phyloP scores from a whole-genome alignment of 2,113 vertebrate genomes.

The Plestiodon gilberti region DNA sequence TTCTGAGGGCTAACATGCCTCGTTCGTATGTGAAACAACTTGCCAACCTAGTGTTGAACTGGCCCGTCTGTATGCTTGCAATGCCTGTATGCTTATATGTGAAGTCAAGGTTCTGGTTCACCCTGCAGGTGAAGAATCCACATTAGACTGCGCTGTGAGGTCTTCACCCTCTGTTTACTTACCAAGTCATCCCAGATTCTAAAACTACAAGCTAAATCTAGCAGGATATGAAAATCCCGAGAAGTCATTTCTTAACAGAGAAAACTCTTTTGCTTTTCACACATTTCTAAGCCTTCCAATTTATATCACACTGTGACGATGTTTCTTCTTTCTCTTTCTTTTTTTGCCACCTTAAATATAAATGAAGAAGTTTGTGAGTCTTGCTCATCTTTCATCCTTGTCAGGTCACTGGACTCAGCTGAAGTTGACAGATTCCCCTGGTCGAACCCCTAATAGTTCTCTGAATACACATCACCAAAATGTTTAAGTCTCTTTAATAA shows the following conservation, averaged over 20 bases:
- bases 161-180: background rate
- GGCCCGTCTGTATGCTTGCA: background rate
- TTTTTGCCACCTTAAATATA: conserved; percentile 8
- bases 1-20: background rate
- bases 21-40: background rate
- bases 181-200: background rate
- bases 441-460: background rate
- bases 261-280: background rate
- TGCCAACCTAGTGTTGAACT: background rate
- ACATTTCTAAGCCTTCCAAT: conserved; percentile 14
- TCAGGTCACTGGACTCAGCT: background rate
- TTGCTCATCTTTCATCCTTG: conserved; percentile 23
- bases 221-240: background rate
- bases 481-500: background rate
- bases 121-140: background rate
- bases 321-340: background rate
- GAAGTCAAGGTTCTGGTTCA: background rate
- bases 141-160: background rate
- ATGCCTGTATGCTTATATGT: too few species aligned
- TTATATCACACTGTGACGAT: background rate
- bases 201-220: background rate
- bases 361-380: background rate
- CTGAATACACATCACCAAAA: conserved; percentile 4
- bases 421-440: conserved; percentile 20
- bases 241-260: background rate